phyloP scores from a whole-genome alignment of 2,888 invertebrate genomes.

The Chrysolina americana region DNA sequence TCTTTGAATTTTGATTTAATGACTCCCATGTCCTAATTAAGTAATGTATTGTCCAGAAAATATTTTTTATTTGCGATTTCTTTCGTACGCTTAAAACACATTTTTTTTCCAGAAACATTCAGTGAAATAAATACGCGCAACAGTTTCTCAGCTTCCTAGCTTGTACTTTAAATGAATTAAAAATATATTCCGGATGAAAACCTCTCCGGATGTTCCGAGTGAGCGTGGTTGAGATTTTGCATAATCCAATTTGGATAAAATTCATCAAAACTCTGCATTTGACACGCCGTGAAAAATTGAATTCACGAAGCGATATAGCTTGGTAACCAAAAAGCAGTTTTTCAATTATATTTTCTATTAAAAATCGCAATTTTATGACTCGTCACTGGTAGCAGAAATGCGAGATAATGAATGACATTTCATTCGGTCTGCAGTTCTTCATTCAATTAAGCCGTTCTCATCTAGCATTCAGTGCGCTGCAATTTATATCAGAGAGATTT shows the following conservation, averaged over 20 bases:
- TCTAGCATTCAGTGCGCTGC: slow-evolving; percentile 14
- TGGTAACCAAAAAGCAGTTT: not conserved
- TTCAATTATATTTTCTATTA: slow-evolving; percentile 10
- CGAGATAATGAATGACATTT: slow-evolving; percentile 11
- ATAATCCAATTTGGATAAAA: not conserved
- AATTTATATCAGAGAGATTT: slow-evolving; percentile 22
- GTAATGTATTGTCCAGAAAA: not conserved
- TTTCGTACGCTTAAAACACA: too few species aligned
- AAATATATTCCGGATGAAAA: too few species aligned
- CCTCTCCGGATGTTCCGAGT: too few species aligned
- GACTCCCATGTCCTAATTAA: not conserved
- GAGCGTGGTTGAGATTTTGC: too few species aligned
- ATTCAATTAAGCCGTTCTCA: slow-evolving; percentile 17
- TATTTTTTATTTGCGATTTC: not conserved
- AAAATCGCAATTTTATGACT: not conserved
- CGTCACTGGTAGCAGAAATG: not conserved
- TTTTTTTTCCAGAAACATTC: too few species aligned
- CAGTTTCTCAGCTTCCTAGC: too few species aligned
- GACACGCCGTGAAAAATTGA: not conserved
- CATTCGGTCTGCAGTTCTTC: slow-evolving; percentile 5
- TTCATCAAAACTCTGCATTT: slow-evolving; percentile 1
- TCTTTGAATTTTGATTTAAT: not conserved
- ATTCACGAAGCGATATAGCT: not conserved
- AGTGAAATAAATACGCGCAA: too few species aligned
- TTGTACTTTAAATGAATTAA: too few species aligned